A percentile compares a stretch with the other conserved stretches of the same genome.
phyloP scores from a whole-genome alignment of 2,888 invertebrate species.

The Monochamus alternatus region DNA sequence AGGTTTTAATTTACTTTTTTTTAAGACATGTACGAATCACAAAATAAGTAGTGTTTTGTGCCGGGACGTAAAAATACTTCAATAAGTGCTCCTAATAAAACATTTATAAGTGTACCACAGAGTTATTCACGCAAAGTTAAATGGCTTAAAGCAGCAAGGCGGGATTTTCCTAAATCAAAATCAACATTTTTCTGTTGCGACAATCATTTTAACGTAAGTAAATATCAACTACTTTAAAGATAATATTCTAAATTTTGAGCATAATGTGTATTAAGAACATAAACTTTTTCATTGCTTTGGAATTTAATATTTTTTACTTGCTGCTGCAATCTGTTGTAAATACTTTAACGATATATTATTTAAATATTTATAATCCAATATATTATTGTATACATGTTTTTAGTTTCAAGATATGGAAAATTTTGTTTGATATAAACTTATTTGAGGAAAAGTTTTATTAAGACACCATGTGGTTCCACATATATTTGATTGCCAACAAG shows the following conservation, averaged over 20 bases:
- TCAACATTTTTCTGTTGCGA: background rate
- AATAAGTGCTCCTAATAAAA: background rate
- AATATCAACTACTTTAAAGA: too few species aligned
- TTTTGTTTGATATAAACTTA: constrained; percentile 13
- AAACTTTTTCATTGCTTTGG: too few species aligned
- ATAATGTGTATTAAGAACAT: too few species aligned
- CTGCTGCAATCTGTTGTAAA: too few species aligned
- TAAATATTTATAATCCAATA: too few species aligned
- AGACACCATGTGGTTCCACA: constrained; percentile 2
- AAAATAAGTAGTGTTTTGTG: background rate
- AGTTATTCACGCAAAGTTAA: background rate
- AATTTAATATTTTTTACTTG: too few species aligned
- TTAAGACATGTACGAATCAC: too few species aligned
- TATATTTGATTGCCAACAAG: too few species aligned
- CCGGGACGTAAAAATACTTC: background rate
- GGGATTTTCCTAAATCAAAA: background rate
- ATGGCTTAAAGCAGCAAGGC: background rate
- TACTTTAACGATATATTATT: too few species aligned
- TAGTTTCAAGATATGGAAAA: constrained; percentile 18
- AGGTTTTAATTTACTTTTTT: too few species aligned
- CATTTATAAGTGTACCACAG: background rate
- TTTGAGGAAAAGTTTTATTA: background rate
- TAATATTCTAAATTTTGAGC: too few species aligned
- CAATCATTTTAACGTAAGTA: constrained; percentile 8
- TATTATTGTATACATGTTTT: too few species aligned